Evolutionary conservation across 23 tunicate species (phyloP).

Genomic region (Ascidia mentula): DNA sequence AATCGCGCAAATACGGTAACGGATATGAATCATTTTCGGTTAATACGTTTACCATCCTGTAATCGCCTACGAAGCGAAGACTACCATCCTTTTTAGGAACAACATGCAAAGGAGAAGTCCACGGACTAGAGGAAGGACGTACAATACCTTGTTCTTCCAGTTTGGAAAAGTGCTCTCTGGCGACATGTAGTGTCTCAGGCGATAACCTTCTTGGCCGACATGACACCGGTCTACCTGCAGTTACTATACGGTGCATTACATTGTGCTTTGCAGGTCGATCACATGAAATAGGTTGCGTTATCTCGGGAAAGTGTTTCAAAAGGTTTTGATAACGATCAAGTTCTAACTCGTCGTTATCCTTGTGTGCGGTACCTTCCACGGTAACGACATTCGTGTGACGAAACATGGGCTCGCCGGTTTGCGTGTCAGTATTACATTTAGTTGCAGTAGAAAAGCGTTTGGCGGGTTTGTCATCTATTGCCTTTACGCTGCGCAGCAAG

Average conservation of each 20-base stretch:
- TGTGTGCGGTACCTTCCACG: too few relatives aligned
- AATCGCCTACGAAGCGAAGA: conserved; percentile 26
- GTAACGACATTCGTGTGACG: too few relatives aligned
- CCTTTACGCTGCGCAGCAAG: too few relatives aligned
- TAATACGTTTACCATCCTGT: background rate
- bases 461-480: too few relatives aligned
- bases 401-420: too few relatives aligned
- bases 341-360: too few relatives aligned
- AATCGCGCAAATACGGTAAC: conserved; percentile 16
- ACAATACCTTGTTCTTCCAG: conserved; percentile 6
- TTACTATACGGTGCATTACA: conserved; percentile 9
- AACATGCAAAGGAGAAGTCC: conserved; percentile 22
- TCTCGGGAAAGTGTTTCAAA: background rate
- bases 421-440: too few relatives aligned
- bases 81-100: conserved; percentile 9
- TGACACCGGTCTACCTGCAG: background rate
- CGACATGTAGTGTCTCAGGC: background rate
- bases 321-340: too few relatives aligned
- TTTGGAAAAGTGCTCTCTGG: conserved; percentile 4
- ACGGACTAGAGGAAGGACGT: background rate
- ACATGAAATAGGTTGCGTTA: background rate
- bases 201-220: conserved; percentile 11
- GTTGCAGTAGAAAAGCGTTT: too few relatives aligned
- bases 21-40: conserved; percentile 16
- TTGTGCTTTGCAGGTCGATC: background rate